Evolutionary conservation across 2,113 vertebrate species (phyloP).

Genomic region (Phaethon lepturus): DNA sequence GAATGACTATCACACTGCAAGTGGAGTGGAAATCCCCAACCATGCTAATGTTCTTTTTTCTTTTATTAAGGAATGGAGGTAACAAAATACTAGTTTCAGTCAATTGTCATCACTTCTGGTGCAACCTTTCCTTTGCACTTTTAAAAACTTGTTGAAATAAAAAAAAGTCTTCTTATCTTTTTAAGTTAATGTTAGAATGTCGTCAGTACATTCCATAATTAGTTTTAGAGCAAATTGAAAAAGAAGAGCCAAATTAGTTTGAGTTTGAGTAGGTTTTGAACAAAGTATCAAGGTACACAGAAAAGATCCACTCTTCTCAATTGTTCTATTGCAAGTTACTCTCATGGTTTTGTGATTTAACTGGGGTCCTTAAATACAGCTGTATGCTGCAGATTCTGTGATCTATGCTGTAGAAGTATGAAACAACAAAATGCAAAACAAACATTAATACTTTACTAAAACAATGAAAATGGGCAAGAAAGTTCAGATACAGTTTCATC

Average conservation of each 20-base stretch:
- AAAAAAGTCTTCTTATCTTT: not conserved
- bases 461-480: not conserved
- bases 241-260: not conserved
- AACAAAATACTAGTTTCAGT: slow-evolving; percentile 38
- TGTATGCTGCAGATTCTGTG: not conserved
- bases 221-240: not conserved
- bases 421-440: not conserved
- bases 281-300: not conserved
- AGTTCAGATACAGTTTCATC: not conserved
- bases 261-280: not conserved
- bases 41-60: slow-evolving; percentile 37
- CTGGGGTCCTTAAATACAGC: not conserved
- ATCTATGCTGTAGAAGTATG: not conserved
- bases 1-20: slow-evolving; percentile 86
- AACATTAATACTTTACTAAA: not conserved
- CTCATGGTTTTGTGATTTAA: not conserved
- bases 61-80: slow-evolving; percentile 91
- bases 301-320: not conserved
- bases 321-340: not conserved
- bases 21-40: slow-evolving; percentile 67
- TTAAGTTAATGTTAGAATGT: not conserved
- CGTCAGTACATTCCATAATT: not conserved
- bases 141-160: not conserved
- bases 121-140: not conserved
- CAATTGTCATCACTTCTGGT: not conserved